These are phyloP conservation scores for Holothuria leucospilota DNA, from an alignment of 53 echinoderm and acorn worm genomes.

Conservation along the genomic window DNA sequence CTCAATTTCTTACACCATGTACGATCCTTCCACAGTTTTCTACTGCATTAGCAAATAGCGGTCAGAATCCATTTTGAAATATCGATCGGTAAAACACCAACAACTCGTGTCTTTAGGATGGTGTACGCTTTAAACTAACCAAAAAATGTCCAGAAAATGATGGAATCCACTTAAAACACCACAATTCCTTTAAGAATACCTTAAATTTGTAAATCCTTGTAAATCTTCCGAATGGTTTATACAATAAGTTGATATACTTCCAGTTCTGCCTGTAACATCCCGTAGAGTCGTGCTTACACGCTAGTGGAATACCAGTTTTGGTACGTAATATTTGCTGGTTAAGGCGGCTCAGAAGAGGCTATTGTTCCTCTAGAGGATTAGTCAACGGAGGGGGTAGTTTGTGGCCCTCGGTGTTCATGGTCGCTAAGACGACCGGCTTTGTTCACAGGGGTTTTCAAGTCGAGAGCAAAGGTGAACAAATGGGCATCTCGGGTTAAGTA, in stretches of 20 bases:
- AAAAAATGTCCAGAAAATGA: too few relatives aligned
- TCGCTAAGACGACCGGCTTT: slow-evolving; percentile 36
- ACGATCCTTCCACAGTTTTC: too few relatives aligned
- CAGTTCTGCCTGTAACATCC: neutral
- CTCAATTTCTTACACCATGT: too few relatives aligned
- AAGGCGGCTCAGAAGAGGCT: neutral
- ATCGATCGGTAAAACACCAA: too few relatives aligned
- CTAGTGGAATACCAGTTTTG: neutral
- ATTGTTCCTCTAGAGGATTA: slow-evolving; percentile 3
- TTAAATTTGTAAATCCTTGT: too few relatives aligned
- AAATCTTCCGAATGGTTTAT: too few relatives aligned
- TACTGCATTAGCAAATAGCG: too few relatives aligned
- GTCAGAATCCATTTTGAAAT: too few relatives aligned
- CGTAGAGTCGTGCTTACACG: neutral
- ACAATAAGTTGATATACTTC: neutral
- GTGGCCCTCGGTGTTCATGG: slow-evolving; percentile 24
- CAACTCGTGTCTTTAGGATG: too few relatives aligned
- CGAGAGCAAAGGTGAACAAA: neutral
- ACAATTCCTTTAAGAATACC: too few relatives aligned
- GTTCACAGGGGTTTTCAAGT: neutral
- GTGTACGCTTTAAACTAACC: too few relatives aligned
- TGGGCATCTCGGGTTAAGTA: slow-evolving; percentile 6
- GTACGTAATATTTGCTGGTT: neutral
- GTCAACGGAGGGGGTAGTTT: slow-evolving; percentile 26
- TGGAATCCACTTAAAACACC: too few relatives aligned